Evolutionary conservation across 2,113 vertebrate genomes (phyloP).

Genomic region (Macquaria ambigua): DNA sequence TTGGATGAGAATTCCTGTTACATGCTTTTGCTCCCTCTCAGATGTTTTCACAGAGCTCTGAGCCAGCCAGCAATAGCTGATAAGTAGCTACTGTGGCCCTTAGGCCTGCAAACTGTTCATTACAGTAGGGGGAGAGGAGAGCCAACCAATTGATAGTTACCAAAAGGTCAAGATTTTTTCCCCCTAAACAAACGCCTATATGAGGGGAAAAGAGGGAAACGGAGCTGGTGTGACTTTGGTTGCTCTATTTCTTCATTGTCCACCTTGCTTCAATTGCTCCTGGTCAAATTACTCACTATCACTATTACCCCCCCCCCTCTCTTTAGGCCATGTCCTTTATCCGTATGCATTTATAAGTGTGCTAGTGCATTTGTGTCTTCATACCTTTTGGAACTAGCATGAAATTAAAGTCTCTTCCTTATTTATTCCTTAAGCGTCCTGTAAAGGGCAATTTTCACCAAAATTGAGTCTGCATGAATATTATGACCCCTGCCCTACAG

Average conservation of each 20-base stretch:
- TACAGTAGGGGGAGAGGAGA: constrained; percentile 56
- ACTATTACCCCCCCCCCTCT: constrained; percentile 5
- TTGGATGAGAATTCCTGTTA: constrained; percentile 20
- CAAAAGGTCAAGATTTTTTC: constrained; percentile 72
- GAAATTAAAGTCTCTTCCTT: constrained; percentile 17
- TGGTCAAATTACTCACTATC: constrained; percentile 59
- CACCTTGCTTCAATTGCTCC: constrained; percentile 45
- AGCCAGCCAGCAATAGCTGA: constrained; percentile 59
- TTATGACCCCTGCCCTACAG: constrained; percentile 31
- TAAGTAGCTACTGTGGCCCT: constrained; percentile 63
- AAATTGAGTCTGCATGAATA: constrained; percentile 29
- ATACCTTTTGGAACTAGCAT: constrained; percentile 16
- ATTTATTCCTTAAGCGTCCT: not conserved
- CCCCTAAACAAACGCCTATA: constrained; percentile 54
- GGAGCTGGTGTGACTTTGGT: constrained; percentile 45
- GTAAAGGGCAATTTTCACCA: constrained; percentile 36
- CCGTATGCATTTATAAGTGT: constrained; percentile 11
- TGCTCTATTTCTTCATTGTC: constrained; percentile 43
- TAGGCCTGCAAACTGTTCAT: constrained; percentile 63
- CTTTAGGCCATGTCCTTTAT: constrained; percentile 36
- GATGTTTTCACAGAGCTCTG: constrained; percentile 54
- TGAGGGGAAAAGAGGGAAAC: constrained; percentile 4
- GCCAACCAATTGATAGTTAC: constrained; percentile 59
- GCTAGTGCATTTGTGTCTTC: constrained; percentile 8
- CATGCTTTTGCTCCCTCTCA: constrained; percentile 25